Evolutionary conservation across 2,888 invertebrate genomes (phyloP).

Genomic region (Dryobotodes eremita): DNA sequence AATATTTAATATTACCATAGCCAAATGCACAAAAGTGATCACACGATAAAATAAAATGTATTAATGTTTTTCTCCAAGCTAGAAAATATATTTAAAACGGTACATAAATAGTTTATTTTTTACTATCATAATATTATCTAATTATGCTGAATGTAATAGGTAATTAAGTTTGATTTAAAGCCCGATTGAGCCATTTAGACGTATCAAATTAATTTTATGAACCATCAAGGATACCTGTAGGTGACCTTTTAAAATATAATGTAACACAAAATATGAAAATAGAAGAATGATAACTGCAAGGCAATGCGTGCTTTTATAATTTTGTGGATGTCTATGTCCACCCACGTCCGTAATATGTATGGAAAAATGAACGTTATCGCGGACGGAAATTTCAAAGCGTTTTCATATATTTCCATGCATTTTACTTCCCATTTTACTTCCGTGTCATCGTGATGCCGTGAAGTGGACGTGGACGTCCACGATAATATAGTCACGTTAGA

Average conservation of each 20-base stretch:
- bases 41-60: neutral
- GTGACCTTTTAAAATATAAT: slow-evolving; percentile 7
- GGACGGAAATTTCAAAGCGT: too few relatives aligned
- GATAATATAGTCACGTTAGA: neutral
- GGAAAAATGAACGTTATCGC: too few relatives aligned
- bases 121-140: slow-evolving; percentile 31
- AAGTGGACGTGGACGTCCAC: neutral
- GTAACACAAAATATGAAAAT: neutral
- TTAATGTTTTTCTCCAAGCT: neutral
- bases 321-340: too few relatives aligned
- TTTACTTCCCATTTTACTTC: neutral
- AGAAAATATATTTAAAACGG: slow-evolving; percentile 22
- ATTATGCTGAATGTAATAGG: slow-evolving; percentile 27
- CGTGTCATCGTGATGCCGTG: neutral
- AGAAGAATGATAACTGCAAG: neutral
- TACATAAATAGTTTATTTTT: slow-evolving; percentile 22
- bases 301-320: too few relatives aligned
- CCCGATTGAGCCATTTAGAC: slow-evolving; percentile 2
- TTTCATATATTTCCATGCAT: too few relatives aligned
- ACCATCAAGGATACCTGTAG: slow-evolving; percentile 31
- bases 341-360: too few relatives aligned
- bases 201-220: slow-evolving; percentile 36
- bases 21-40: neutral
- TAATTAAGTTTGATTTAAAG: slow-evolving; percentile 52
- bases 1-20: slow-evolving; percentile 8